These are phyloP conservation scores for Ectemnius cavifrons DNA, from an alignment of 2,888 invertebrate species.

Conservation along the genomic window DNA sequence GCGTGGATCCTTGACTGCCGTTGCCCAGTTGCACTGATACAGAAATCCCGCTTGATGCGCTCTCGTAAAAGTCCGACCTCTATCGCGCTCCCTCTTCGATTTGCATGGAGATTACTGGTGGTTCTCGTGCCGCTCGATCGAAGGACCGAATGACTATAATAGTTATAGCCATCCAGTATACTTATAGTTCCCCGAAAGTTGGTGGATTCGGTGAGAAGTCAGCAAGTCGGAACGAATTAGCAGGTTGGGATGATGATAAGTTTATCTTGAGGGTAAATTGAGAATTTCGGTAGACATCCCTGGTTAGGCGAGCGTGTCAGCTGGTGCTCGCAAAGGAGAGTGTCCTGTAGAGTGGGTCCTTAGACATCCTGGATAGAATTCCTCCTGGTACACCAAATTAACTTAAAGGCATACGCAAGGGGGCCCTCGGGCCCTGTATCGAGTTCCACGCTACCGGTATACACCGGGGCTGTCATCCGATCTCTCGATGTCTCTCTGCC, in stretches of 20 bases:
- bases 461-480: constrained; percentile 68
- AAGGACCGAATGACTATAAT: no score
- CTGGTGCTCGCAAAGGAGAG: constrained; percentile 62
- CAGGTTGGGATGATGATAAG: constrained; percentile 41
- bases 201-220: constrained; percentile 1
- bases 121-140: no score
- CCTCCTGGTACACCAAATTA: constrained; percentile 56
- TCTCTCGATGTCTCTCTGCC: constrained; percentile 50
- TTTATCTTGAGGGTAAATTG: constrained; percentile 60
- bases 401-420: constrained; percentile 38
- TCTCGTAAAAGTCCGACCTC: not conserved
- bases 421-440: constrained; percentile 59
- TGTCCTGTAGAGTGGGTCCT: constrained; percentile 33
- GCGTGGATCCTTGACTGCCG: not conserved
- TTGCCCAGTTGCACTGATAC: not conserved
- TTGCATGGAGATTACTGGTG: not conserved
- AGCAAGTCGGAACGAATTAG: constrained; percentile 46
- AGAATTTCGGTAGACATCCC: constrained; percentile 41
- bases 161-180: no score
- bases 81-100: not conserved
- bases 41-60: not conserved
- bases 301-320: constrained; percentile 62
- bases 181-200: no score
- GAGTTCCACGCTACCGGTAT: constrained; percentile 74
- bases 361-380: constrained; percentile 57